Percentiles rank a stretch among this genome's conserved stretches.
phyloP scores from a whole-genome alignment of 2,888 invertebrate genomes.

The Uloborus plumipes region DNA sequence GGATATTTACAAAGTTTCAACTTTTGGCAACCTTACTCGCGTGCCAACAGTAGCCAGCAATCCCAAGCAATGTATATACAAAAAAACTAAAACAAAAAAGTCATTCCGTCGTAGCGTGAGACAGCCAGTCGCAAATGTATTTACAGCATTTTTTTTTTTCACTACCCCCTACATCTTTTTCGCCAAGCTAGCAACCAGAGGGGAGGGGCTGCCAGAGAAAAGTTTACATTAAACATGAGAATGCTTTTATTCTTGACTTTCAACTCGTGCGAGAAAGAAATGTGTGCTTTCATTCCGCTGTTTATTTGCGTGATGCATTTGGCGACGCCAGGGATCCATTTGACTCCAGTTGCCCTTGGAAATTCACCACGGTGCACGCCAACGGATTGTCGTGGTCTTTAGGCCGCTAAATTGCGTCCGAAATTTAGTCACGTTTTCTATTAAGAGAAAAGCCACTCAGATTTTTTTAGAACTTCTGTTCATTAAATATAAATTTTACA shows the following conservation, averaged over 20 bases:
- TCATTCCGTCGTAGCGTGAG: conserved; percentile 25
- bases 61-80: conserved; percentile 1
- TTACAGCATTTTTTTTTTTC: conserved; percentile 49
- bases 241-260: conserved; percentile 52
- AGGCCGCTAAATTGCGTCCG: no score
- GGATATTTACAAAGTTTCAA: no score
- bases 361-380: no score
- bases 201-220: conserved; percentile 18
- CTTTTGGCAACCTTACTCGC: conserved; percentile 33
- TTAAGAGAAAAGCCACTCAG: no score
- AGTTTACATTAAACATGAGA: conserved; percentile 56
- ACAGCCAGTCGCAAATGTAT: conserved; percentile 42
- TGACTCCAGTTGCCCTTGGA: conserved; percentile 24
- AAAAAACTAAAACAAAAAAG: conserved; percentile 17
- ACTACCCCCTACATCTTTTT: conserved; percentile 1
- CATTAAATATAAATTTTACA: no score
- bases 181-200: conserved; percentile 7
- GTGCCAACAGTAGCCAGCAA: conserved; percentile 30
- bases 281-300: conserved; percentile 4
- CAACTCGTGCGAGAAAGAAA: conserved; percentile 27
- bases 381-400: no score
- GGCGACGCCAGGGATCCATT: conserved; percentile 17
- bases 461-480: no score
- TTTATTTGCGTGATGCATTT: conserved; percentile 50
- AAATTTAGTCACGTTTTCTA: no score